Conservation (phyloP, 2,888 invertebrate genomes). For the Anagyrus pseudococci region DNA sequence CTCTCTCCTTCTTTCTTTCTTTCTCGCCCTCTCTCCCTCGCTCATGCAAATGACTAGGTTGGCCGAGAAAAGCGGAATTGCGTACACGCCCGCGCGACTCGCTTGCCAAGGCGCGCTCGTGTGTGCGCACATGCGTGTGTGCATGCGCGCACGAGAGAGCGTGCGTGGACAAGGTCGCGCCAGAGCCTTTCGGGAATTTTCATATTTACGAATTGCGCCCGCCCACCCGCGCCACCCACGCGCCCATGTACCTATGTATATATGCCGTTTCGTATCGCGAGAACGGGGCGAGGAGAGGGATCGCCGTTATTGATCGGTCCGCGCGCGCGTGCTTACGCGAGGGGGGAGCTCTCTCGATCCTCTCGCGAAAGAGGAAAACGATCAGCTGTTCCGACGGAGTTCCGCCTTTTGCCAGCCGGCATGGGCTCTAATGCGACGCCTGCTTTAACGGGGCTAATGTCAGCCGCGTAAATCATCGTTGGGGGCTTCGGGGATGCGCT, state of each 20-base stretch:
- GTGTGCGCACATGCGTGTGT: constrained; percentile 21
- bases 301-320: constrained; percentile 21
- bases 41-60: too few relatives aligned
- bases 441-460: too few relatives aligned
- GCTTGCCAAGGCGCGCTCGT: constrained; percentile 26
- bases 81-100: constrained; percentile 20
- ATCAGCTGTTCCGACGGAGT: constrained; percentile 16
- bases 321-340: background rate
- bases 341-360: constrained; percentile 2
- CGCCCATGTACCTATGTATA: background rate
- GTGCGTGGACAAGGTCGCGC: constrained; percentile 35
- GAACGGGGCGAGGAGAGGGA: background rate
- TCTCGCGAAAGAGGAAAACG: background rate
- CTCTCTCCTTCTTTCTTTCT: background rate
- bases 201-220: constrained; percentile 20
- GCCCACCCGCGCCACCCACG: constrained; percentile 22
- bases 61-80: constrained; percentile 27
- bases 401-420: background rate
- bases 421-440: too few relatives aligned
- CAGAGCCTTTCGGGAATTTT: constrained; percentile 22
- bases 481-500: constrained; percentile 4
- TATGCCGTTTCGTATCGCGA: too few relatives aligned
- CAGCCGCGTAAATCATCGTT: too few relatives aligned
- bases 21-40: too few relatives aligned
- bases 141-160: too few relatives aligned